phyloP scores from a whole-genome alignment of 2,113 vertebrate species.

The Pelodiscus sinensis region DNA sequence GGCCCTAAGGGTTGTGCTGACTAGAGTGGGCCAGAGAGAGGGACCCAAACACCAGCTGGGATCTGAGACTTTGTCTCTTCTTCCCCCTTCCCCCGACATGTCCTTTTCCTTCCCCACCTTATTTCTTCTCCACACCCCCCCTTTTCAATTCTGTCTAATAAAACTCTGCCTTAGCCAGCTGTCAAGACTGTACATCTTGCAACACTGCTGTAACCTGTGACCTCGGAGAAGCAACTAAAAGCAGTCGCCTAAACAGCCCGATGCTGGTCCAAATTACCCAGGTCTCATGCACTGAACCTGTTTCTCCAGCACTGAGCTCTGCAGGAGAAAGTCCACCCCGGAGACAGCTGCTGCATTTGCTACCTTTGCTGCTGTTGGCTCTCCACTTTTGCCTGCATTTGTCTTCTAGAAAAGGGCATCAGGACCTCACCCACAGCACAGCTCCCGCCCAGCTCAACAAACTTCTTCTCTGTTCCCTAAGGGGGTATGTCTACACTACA shows the following conservation, averaged over 20 bases:
- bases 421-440: background rate
- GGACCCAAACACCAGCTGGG: background rate
- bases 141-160: background rate
- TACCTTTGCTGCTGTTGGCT: background rate
- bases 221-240: background rate
- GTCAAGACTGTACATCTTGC: background rate
- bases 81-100: background rate
- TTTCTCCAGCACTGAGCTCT: background rate
- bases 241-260: background rate
- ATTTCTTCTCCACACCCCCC: background rate
- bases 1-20: background rate
- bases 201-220: background rate
- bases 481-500: too few species aligned
- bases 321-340: background rate
- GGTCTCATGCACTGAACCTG: background rate
- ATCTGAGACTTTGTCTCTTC: background rate
- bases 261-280: background rate
- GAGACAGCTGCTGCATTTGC: background rate
- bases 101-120: background rate
- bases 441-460: background rate
- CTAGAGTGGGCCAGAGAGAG: background rate
- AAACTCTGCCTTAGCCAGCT: background rate
- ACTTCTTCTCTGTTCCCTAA: background rate
- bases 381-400: background rate
- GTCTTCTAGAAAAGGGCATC: background rate